Base-by-base conservation (phyloP, 2,113 vertebrate species). In the Grantiella picta region DNA sequence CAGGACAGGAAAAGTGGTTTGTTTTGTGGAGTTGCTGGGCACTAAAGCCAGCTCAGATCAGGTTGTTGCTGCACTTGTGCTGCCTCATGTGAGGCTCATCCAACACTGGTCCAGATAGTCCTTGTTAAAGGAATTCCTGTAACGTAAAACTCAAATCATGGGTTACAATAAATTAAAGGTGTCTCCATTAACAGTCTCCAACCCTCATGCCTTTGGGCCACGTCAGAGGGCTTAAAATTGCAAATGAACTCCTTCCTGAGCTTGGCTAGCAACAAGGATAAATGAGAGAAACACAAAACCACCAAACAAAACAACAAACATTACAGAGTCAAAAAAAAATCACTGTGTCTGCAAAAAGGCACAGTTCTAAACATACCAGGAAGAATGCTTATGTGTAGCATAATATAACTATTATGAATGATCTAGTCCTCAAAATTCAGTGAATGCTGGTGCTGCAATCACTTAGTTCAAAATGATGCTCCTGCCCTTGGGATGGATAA, bases 11-110 rank as follows among this genome's bases (percentile, higher is more conserved):
- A 10, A 33, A 12, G 6, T 27, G 4, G 3, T 25, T 38, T 52
- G 11, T 44, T 68, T 17, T 36, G 22, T 36, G 15, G 31, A 68
- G 53, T 25, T 35, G 17, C 25, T 27, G 22, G 31, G 45, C 54
- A 52, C 38, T 33, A 60, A 28, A 60, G 14, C 22, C 54, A 60
- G 12, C 14, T 53, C 36, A 52, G 45, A 44, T 52, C 33, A 33
- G 54, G 9, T 33, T 0, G 0, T 36, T 44, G 33, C 45, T 60
- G 33, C 23, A 23, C 22, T 52, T 44, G 18, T 5, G 5, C 36
- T 25, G 12, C 20, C 71, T 66, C 0, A 0, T 42, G 15, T 57
- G 36, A 49, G 20, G 13, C 16, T 50, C 0, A 0, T 53, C 12
- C 22, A 44, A 27, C 45, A 15, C 38, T 45, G 22, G 18, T 23